Percentiles rank a stretch among this genome's conserved stretches.
phyloP scores from a whole-genome alignment of 2,888 invertebrate species.

The Achlya flavicornis region DNA sequence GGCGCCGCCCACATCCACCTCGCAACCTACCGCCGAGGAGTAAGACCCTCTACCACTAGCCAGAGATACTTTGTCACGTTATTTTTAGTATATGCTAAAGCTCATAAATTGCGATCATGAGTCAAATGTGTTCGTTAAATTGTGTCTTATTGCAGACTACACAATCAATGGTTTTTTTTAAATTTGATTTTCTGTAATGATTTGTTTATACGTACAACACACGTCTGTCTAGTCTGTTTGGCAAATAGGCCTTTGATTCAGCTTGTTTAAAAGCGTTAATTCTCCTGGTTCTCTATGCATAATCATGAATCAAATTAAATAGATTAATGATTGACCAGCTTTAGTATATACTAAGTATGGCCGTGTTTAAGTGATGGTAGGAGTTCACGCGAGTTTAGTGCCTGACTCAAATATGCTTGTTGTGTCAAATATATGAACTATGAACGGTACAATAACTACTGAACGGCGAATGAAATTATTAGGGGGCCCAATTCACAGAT shows the following conservation, averaged over 20 bases:
- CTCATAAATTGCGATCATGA: background rate
- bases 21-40: conserved; percentile 61
- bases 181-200: too few species aligned
- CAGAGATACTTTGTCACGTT: background rate
- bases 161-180: too few species aligned
- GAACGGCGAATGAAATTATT: conserved; percentile 1
- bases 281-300: too few species aligned
- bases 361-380: background rate
- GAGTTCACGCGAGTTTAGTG: conserved; percentile 19
- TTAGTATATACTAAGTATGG: background rate
- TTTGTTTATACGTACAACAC: too few species aligned
- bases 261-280: too few species aligned
- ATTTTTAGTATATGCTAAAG: conserved; percentile 13
- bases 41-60: conserved; percentile 22
- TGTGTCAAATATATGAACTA: conserved; percentile 22
- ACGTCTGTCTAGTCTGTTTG: too few species aligned
- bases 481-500: conserved; percentile 3
- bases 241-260: too few species aligned
- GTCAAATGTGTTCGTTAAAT: background rate
- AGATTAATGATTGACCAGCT: background rate
- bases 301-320: too few species aligned
- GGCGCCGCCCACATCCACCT: conserved; percentile 39
- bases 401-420: conserved; percentile 20
- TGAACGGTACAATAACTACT: conserved; percentile 9
- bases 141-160: background rate